Percentiles rank a stretch among this genome's conserved stretches.
Evolutionary conservation across 2,888 invertebrate genomes (phyloP).

Genomic region (Cryptus viduatorius): DNA sequence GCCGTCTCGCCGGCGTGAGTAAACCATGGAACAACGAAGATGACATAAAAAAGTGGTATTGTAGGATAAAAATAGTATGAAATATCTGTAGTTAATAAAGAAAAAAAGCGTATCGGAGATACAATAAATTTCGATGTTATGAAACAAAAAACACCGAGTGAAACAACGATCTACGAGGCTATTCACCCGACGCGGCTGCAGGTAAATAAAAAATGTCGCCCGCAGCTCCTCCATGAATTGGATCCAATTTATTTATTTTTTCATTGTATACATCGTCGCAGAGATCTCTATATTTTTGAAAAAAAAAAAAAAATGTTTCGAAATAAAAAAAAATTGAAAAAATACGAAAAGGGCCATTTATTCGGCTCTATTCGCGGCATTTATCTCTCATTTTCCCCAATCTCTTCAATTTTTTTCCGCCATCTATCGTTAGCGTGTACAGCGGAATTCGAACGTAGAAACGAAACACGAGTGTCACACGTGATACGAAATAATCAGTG

Average conservation of each 20-base stretch:
- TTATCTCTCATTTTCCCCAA: not conserved
- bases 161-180: not conserved
- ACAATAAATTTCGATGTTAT: not conserved
- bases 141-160: not conserved
- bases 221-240: no score
- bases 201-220: not conserved
- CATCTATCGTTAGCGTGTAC: not conserved
- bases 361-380: not conserved
- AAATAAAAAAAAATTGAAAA: not conserved
- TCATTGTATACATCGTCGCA: no score
- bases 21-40: not conserved
- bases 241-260: not conserved
- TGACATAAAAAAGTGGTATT: not conserved
- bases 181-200: not conserved
- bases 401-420: not conserved
- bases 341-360: not conserved
- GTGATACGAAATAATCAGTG: slow-evolving; percentile 8
- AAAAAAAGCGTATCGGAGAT: not conserved
- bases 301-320: not conserved
- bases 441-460: not conserved
- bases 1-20: slow-evolving; percentile 13
- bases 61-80: slow-evolving; percentile 6
- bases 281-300: not conserved
- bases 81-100: not conserved
- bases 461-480: not conserved